Evolutionary conservation across 2,113 vertebrate genomes (phyloP).

Genomic region (Lophotis ruficrista): DNA sequence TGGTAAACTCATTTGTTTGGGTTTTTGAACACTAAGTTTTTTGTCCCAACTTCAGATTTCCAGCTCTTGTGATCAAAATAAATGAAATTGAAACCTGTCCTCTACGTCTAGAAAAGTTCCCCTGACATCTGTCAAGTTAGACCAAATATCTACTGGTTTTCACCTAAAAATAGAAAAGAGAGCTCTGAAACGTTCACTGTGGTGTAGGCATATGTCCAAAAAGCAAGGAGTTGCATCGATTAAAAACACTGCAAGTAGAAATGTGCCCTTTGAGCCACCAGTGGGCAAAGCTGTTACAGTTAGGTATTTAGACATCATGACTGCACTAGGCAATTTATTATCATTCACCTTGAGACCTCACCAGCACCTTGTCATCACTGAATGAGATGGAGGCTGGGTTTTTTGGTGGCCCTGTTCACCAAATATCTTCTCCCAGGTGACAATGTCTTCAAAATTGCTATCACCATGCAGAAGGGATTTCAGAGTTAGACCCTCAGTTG

Average conservation of each 20-base stretch:
- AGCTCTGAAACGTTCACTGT: neutral
- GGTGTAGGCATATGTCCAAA: slow-evolving; percentile 8
- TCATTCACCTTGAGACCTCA: neutral
- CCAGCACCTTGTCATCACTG: neutral
- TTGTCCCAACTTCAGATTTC: neutral
- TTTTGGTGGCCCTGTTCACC: neutral
- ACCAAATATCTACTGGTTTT: neutral
- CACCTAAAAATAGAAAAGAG: slow-evolving; percentile 29
- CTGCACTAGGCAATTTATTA: neutral
- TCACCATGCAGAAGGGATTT: neutral
- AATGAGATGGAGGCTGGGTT: neutral
- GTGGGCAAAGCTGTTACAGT: neutral
- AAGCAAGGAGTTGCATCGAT: neutral
- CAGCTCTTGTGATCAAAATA: neutral
- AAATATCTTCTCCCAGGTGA: neutral
- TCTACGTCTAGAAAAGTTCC: neutral
- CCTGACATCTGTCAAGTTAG: neutral
- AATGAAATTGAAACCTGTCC: neutral
- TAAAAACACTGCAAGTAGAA: neutral
- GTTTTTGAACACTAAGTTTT: neutral
- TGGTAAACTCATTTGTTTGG: neutral
- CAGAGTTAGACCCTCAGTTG: neutral
- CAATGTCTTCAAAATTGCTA: neutral
- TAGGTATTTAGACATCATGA: neutral
- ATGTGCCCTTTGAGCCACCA: neutral